Evolutionary conservation across 2,113 vertebrate genomes (phyloP), one percentile per base, ranked within the genome.

Genomic region (Microtus ochrogaster): DNA sequence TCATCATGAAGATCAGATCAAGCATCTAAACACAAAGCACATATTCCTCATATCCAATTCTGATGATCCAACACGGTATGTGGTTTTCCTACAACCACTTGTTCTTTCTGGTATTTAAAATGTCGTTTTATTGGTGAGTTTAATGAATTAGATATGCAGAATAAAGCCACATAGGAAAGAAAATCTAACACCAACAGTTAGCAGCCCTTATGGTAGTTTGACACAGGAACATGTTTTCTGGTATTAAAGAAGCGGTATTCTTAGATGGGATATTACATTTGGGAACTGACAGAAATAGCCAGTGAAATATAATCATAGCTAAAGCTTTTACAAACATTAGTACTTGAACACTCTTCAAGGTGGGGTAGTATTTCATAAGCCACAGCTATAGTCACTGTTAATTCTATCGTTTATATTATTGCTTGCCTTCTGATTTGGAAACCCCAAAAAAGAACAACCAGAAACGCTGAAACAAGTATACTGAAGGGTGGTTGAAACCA

Each of bases 51-150:
- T 72, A 65, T 30, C 52, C 77, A 78, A 61, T 91, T 93, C 91
- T 58, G 61, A 76, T 96, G 86, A 93, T 70, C 72, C 93, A 89
- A 85, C 16, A 41, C 84, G 7, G 19, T 7, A 78, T 44, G 2
- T 86, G 55, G 17, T 83, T 96, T 95, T 70, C 76, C 47, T 93
- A 90, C 93, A 90, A 55, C 30, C 77, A 85, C 16, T 90, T 92
- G 30, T 52, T 76, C 97, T 92, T 93, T 88, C 78, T 94, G 44
- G n/a, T 90, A 70, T 93, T 91, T n/a, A 73, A 28, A 96, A 58
- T 74, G 41, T 58, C 14, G 5, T 88, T 89, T 89, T 3, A 74
- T 84, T 65, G 65, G 41, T 85, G 36, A 78, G 7, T 7, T 73
- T 74, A 55, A 26, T 14, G 44, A 73, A 81, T 83, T 84, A 41